These are phyloP conservation scores for Eupithecia exiguata DNA, from an alignment of 2,888 invertebrate genomes.

Conservation along the genomic window DNA sequence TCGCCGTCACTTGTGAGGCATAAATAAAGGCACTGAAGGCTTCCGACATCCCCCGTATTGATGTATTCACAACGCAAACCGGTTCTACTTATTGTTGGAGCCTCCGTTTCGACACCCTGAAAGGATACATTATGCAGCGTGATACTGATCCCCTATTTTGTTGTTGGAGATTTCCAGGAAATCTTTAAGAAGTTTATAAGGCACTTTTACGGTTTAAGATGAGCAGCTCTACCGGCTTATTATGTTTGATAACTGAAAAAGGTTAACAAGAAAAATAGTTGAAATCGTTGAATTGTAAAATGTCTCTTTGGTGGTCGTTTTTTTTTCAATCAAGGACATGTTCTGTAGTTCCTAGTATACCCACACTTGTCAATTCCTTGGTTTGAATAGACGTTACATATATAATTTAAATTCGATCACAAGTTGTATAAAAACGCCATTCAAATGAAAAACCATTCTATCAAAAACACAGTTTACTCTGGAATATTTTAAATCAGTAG, in stretches of 20 bases:
- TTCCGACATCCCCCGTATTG: slow-evolving; percentile 68
- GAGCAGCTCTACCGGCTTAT: not conserved
- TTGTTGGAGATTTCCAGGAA: slow-evolving; percentile 32
- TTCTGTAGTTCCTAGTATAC: not conserved
- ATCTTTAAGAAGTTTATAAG: slow-evolving; percentile 29
- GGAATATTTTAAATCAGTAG: no score
- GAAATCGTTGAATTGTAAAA: not conserved
- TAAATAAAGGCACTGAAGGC: slow-evolving; percentile 71
- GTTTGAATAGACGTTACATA: not conserved
- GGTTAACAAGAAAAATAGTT: not conserved
- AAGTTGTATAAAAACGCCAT: not conserved
- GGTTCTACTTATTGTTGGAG: slow-evolving; percentile 64
- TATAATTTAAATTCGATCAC: not conserved
- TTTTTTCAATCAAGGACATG: not conserved
- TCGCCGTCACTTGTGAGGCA: slow-evolving; percentile 66
- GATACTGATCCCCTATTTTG: slow-evolving; percentile 37
- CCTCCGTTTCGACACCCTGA: slow-evolving; percentile 55
- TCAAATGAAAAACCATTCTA: not conserved
- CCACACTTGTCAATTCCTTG: not conserved
- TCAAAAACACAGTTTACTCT: not conserved
- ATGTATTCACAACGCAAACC: slow-evolving; percentile 69
- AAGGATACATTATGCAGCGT: slow-evolving; percentile 46
- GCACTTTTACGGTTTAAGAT: slow-evolving; percentile 13
- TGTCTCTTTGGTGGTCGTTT: not conserved
- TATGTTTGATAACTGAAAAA: not conserved